Percentiles rank a stretch among this genome's conserved stretches.
These are phyloP conservation scores for Coptodon bakossiorum DNA, from an alignment of 2,113 vertebrate genomes.

Conservation along the genomic window DNA sequence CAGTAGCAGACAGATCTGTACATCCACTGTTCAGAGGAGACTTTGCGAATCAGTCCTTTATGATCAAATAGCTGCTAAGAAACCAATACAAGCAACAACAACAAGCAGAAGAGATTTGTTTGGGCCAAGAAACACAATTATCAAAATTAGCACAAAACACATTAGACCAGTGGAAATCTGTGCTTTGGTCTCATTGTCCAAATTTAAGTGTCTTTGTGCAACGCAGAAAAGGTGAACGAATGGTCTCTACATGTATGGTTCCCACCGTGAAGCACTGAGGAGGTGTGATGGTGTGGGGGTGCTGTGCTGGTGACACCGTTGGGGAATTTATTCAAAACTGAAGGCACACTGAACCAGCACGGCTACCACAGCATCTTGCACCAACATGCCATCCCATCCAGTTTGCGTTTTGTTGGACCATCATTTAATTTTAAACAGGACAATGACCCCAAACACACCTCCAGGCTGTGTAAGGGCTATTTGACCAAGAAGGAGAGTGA, in stretches of 20 bases:
- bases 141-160: not conserved
- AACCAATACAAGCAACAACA: not conserved
- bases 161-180: not conserved
- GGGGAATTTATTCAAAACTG: not conserved
- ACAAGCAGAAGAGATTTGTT: not conserved
- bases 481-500: not conserved
- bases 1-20: not conserved
- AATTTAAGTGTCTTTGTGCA: not conserved
- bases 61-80: not conserved
- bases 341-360: not conserved
- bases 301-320: not conserved
- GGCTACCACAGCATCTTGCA: not conserved
- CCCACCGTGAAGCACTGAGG: not conserved
- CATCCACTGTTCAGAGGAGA: not conserved
- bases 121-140: not conserved
- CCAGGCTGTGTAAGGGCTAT: not conserved
- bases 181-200: not conserved
- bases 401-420: not conserved
- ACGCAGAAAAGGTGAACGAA: not conserved
- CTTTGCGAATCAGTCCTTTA: accelerated
- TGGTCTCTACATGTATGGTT: not conserved
- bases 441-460: not conserved
- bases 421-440: not conserved
- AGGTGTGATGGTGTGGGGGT: not conserved
- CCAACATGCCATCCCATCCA: not conserved